A percentile compares a stretch with the other conserved stretches of the same genome.
These are phyloP conservation scores for Protomyctophum bolini DNA, from an alignment of 2,113 vertebrate genomes.

Conservation along the genomic window DNA sequence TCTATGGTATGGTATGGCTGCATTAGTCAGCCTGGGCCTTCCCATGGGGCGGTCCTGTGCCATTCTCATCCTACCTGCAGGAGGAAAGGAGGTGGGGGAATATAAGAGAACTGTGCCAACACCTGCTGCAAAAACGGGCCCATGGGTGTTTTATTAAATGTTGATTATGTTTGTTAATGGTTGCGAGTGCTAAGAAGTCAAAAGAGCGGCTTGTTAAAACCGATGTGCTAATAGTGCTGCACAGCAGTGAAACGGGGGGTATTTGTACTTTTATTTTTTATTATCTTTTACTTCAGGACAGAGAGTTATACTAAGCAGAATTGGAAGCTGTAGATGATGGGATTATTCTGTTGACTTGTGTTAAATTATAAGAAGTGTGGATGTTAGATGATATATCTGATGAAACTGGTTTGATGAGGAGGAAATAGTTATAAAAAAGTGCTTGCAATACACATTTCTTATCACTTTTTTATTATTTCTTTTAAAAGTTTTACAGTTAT, in stretches of 20 bases:
- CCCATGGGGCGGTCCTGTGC: constrained; percentile 65
- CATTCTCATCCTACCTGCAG: constrained; percentile 62
- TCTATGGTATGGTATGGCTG: constrained; percentile 57
- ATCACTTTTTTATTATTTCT: not conserved
- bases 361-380: not conserved
- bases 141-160: constrained; percentile 68
- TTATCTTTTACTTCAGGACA: too few relatives aligned
- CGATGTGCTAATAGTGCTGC: constrained; percentile 23
- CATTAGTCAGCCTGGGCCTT: constrained; percentile 66
- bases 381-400: not conserved
- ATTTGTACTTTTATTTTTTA: not conserved
- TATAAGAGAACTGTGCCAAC: constrained; percentile 47
- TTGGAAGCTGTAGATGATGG: not conserved
- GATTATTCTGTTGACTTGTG: not conserved
- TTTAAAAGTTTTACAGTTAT: not conserved
- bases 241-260: constrained; percentile 21
- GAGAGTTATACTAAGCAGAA: not conserved
- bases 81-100: constrained; percentile 41
- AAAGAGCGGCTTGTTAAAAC: constrained; percentile 12
- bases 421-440: not conserved
- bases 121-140: constrained; percentile 66
- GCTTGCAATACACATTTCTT: not conserved
- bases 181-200: constrained; percentile 42
- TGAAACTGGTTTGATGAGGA: not conserved
- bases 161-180: constrained; percentile 74